Evolutionary conservation across 2,113 vertebrate species (phyloP).

Genomic region (Sorex fumeus): DNA sequence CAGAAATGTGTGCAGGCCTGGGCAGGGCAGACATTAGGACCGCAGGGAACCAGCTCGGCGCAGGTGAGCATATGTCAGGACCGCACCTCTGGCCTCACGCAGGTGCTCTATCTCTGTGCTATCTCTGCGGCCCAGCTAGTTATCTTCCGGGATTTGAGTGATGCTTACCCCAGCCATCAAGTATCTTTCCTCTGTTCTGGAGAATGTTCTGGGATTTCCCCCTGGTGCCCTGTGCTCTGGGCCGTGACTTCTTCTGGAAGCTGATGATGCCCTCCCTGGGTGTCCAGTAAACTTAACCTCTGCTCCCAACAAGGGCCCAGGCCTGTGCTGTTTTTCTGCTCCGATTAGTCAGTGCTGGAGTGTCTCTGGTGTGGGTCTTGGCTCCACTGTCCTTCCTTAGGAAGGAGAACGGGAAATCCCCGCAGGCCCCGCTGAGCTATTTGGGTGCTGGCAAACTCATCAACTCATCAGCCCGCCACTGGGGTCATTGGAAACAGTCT

Average conservation of each 20-base stretch:
- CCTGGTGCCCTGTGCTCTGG: slow-evolving; percentile 3
- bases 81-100: too few relatives aligned
- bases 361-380: not conserved
- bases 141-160: too few relatives aligned
- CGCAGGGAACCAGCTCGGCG: too few relatives aligned
- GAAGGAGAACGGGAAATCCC: slow-evolving; percentile 28
- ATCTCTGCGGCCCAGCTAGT: too few relatives aligned
- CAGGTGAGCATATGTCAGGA: too few relatives aligned
- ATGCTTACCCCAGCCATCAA: not conserved
- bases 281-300: slow-evolving; percentile 13
- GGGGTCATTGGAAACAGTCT: slow-evolving; percentile 45
- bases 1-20: too few relatives aligned
- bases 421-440: not conserved
- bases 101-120: too few relatives aligned
- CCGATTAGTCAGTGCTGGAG: not conserved
- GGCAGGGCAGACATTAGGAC: too few relatives aligned
- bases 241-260: not conserved
- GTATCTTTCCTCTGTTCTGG: not conserved
- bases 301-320: not conserved
- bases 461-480: not conserved
- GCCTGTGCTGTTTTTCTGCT: slow-evolving; percentile 4
- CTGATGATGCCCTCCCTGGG: not conserved
- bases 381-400: slow-evolving; percentile 32
- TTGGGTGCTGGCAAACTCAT: slow-evolving; percentile 52
- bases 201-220: slow-evolving; percentile 24